Evolutionary conservation across 2,888 invertebrate species (phyloP).

Genomic region (Drosophila algonquin): DNA sequence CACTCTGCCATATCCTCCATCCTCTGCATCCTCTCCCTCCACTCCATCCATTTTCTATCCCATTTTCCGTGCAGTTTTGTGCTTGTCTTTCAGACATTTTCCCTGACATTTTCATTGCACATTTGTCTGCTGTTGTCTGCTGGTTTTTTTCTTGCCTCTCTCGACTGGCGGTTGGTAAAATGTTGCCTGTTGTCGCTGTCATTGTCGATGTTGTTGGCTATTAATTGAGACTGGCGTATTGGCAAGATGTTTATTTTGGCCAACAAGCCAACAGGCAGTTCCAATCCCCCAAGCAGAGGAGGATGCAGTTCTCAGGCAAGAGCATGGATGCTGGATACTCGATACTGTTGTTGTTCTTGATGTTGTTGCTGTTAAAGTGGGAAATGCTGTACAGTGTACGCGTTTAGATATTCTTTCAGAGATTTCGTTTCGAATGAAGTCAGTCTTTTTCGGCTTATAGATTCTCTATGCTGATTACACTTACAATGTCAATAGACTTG

Average conservation of each 20-base stretch:
- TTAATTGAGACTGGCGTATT: not conserved
- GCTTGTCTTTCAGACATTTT: slow-evolving; percentile 1
- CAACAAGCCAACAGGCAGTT: not conserved
- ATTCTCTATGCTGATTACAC: not conserved
- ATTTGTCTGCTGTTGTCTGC: slow-evolving; percentile 1
- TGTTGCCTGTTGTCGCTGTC: slow-evolving; percentile 3
- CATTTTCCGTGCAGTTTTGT: not conserved
- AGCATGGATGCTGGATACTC: not conserved
- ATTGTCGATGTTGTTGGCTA: slow-evolving; percentile 1
- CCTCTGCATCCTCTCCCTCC: not conserved
- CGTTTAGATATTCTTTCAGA: not conserved
- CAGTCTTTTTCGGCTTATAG: not conserved
- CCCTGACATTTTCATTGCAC: not conserved
- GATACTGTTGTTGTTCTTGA: not conserved
- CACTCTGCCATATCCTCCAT: not conserved
- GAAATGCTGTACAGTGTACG: not conserved
- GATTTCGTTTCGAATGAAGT: not conserved
- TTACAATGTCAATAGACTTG: not conserved
- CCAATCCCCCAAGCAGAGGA: not conserved
- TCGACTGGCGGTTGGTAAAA: not conserved
- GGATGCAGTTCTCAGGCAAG: not conserved
- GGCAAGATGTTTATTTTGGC: not conserved
- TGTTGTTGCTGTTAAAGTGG: not conserved
- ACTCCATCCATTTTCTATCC: not conserved
- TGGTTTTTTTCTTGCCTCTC: not conserved